A percentile compares a stretch with the other conserved stretches of the same genome.
phyloP scores from a whole-genome alignment of 2,888 invertebrate genomes.

The Tetanocera ferruginea region DNA sequence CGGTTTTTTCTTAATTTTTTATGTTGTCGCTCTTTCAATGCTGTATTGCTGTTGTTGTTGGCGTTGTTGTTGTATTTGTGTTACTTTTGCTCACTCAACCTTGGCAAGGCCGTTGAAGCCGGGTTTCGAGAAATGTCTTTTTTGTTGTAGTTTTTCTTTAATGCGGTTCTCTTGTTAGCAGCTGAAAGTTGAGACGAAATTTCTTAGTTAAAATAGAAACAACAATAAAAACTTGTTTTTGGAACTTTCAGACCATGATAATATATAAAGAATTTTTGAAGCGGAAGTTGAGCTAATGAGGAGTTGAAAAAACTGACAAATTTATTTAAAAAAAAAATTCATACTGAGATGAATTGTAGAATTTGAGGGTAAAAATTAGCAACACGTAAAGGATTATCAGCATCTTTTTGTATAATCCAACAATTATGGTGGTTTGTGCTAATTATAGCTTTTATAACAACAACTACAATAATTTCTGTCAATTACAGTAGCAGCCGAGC shows the following conservation, averaged over 20 bases:
- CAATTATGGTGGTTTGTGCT: not conserved
- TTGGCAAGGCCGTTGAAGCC: conserved; percentile 69
- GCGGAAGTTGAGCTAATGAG: conserved; percentile 17
- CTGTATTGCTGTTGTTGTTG: not conserved
- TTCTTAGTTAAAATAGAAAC: not conserved
- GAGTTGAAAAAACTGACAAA: too few relatives aligned
- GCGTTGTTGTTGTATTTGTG: not conserved
- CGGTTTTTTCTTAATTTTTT: too few relatives aligned
- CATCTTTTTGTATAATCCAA: too few relatives aligned
- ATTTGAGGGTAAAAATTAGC: too few relatives aligned
- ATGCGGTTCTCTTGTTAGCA: not conserved
- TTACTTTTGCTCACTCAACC: conserved; percentile 62
- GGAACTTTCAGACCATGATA: not conserved
- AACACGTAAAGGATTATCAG: too few relatives aligned
- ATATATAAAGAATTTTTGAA: conserved; percentile 15
- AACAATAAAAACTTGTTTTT: not conserved
- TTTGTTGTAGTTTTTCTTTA: conserved; percentile 6
- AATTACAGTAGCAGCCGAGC: too few relatives aligned
- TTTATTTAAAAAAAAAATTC: too few relatives aligned
- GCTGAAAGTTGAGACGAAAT: conserved; percentile 24
- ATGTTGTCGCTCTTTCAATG: not conserved
- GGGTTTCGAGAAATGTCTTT: conserved; percentile 52
- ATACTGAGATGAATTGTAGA: too few relatives aligned
- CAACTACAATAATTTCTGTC: not conserved
- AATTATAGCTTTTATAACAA: not conserved